phyloP scores from a whole-genome alignment of 2,888 invertebrate species.

The Thymelicus lineola region DNA sequence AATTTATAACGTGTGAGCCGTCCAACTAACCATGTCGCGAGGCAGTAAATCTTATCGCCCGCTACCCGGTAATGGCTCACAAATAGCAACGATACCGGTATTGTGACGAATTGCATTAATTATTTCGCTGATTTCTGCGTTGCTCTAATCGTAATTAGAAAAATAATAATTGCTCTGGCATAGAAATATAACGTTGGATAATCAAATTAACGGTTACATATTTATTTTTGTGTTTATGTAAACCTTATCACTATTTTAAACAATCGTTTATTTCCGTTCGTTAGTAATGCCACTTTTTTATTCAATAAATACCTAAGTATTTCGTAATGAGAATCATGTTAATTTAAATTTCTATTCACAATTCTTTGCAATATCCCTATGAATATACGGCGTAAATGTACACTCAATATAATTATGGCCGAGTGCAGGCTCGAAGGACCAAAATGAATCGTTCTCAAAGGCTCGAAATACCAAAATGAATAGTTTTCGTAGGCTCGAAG shows the following conservation, averaged over 20 bases:
- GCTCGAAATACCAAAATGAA: no score
- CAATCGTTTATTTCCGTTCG: not conserved
- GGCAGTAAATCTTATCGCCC: constrained; percentile 78
- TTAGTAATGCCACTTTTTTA: no score
- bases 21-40: constrained; percentile 81
- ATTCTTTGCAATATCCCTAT: no score
- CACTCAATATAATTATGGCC: no score
- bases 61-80: constrained; percentile 72
- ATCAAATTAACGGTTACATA: not conserved
- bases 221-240: not conserved
- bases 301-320: no score
- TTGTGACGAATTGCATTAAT: constrained; percentile 75
- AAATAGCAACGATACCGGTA: constrained; percentile 69
- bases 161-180: constrained; percentile 23
- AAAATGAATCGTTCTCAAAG: no score
- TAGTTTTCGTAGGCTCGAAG: no score
- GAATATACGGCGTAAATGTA: no score
- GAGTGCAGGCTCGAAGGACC: no score
- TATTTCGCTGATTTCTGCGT: constrained; percentile 63
- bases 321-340: no score
- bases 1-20: constrained; percentile 78
- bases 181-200: constrained; percentile 24
- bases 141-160: constrained; percentile 22
- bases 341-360: no score
- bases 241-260: not conserved